Conservation (phyloP, 2,888 invertebrate species). For the Acleris emargana region DNA sequence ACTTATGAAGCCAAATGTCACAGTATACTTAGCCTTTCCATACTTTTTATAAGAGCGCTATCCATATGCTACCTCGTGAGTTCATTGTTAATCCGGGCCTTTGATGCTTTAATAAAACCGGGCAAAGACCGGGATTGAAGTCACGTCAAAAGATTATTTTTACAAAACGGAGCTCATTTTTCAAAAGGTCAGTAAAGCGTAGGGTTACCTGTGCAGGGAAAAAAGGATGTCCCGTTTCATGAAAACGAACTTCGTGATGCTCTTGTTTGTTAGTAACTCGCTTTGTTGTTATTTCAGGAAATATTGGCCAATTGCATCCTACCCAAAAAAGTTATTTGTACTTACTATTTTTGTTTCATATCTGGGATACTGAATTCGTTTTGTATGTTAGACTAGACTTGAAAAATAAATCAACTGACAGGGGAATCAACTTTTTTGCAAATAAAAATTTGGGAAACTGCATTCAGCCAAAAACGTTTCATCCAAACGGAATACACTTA, state of each 20-base stretch:
- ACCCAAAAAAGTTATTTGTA: too few species aligned
- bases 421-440: too few species aligned
- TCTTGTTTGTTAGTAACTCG: too few species aligned
- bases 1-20: background rate
- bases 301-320: too few species aligned
- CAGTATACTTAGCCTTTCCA: constrained; percentile 1
- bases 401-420: too few species aligned
- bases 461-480: too few species aligned
- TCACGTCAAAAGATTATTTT: constrained; percentile 28
- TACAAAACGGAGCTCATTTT: constrained; percentile 23
- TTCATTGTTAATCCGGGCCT: constrained; percentile 27
- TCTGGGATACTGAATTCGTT: too few species aligned
- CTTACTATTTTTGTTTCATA: too few species aligned
- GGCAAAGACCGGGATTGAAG: constrained; percentile 20
- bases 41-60: background rate
- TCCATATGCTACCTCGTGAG: constrained; percentile 17
- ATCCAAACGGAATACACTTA: too few species aligned
- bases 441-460: too few species aligned
- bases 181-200: constrained; percentile 12
- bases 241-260: background rate
- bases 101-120: constrained; percentile 25
- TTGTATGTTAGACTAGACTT: too few species aligned
- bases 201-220: background rate
- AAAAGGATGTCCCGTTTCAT: background rate
- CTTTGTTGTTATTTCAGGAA: too few species aligned